Evolutionary conservation across 1,140 invertebrate species (phyloP).

Genomic region (Ridgeia piscesae): DNA sequence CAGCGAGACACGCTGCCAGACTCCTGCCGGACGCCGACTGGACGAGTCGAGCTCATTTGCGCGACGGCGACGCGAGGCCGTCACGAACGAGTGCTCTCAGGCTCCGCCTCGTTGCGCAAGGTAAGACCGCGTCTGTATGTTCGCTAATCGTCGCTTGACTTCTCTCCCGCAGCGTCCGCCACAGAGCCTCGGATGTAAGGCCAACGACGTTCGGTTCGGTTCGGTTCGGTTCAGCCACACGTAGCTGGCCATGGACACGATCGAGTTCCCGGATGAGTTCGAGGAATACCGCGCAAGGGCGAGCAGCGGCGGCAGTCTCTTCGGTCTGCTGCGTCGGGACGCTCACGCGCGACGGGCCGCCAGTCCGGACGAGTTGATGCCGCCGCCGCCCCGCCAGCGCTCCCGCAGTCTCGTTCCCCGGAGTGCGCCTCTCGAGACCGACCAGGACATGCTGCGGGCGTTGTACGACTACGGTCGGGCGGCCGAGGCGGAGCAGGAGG

Average conservation of each 20-base stretch:
- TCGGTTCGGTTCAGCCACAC: background rate
- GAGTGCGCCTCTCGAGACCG: slow-evolving; percentile 19
- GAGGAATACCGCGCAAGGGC: slow-evolving; percentile 28
- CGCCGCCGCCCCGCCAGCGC: slow-evolving; percentile 21
- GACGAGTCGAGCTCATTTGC: background rate
- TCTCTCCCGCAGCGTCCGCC: background rate
- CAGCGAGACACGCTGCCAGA: no score
- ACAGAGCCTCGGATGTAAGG: background rate
- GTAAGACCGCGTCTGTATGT: background rate
- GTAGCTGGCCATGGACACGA: background rate
- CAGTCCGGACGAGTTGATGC: background rate
- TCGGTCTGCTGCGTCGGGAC: slow-evolving; percentile 25
- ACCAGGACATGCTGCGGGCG: slow-evolving; percentile 23
- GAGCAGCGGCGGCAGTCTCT: slow-evolving; percentile 28
- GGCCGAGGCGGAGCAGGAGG: background rate
- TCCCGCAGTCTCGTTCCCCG: slow-evolving; percentile 25
- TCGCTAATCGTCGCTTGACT: background rate
- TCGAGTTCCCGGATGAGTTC: slow-evolving; percentile 26
- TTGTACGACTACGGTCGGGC: slow-evolving; percentile 28
- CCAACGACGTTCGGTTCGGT: no score
- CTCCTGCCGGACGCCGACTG: background rate
- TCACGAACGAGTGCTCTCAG: background rate
- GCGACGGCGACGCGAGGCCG: no score
- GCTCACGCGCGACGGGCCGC: background rate
- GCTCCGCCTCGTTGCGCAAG: background rate